These are phyloP conservation scores for Spondyliosoma cantharus DNA, from an alignment of 2,797 vertebrate genomes.

Conservation along the genomic window DNA sequence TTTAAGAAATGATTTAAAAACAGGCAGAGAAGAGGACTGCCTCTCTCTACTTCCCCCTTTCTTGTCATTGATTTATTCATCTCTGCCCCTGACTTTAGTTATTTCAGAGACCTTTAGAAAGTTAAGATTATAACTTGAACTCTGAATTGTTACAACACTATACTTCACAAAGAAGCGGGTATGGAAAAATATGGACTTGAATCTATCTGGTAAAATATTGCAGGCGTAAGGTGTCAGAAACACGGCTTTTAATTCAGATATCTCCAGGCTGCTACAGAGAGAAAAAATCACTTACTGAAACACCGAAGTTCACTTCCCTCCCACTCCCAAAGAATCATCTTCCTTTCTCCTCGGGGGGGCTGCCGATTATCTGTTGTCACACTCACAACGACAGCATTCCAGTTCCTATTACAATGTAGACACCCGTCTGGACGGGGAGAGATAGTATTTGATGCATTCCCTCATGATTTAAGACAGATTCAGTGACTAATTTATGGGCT, in stretches of 20 bases:
- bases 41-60: too few relatives aligned
- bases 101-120: too few relatives aligned
- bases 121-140: too few relatives aligned
- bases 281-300: slow-evolving; percentile 47
- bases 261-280: slow-evolving; percentile 22
- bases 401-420: slow-evolving; percentile 48
- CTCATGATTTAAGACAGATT: slow-evolving; percentile 75
- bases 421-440: slow-evolving; percentile 45
- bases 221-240: slow-evolving; percentile 25
- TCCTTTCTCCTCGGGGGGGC: slow-evolving; percentile 54
- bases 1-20: too few relatives aligned
- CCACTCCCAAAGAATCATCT: slow-evolving; percentile 42
- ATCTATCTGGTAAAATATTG: slow-evolving; percentile 18
- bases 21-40: too few relatives aligned
- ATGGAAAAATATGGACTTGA: slow-evolving; percentile 8
- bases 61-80: too few relatives aligned
- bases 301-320: slow-evolving; percentile 40
- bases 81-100: too few relatives aligned
- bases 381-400: slow-evolving; percentile 50
- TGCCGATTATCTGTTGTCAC: slow-evolving; percentile 64
- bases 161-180: neutral
- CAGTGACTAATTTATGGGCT: slow-evolving; percentile 72
- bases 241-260: slow-evolving; percentile 24
- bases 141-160: too few relatives aligned
- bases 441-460: slow-evolving; percentile 69